These are phyloP conservation scores for Drosophila sturtevanti DNA, from an alignment of 1,140 invertebrate genomes.

Conservation along the genomic window DNA sequence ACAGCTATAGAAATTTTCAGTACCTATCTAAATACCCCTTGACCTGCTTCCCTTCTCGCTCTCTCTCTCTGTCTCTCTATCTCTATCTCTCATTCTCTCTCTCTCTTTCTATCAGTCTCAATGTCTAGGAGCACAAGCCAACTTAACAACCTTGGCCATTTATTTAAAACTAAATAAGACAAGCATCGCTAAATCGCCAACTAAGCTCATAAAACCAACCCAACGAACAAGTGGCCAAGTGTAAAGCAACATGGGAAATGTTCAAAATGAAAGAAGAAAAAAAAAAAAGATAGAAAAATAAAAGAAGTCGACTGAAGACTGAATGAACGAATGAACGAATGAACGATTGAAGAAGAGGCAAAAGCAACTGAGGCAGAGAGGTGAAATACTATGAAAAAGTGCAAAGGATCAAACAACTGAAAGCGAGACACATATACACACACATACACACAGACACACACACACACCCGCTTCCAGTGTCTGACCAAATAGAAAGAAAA, in stretches of 20 bases:
- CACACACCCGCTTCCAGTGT: slow-evolving; percentile 21
- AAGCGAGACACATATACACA: slow-evolving; percentile 46
- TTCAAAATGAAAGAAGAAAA: slow-evolving; percentile 48
- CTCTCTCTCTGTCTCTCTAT: background rate
- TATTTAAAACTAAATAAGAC: slow-evolving; percentile 81
- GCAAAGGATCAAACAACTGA: slow-evolving; percentile 73
- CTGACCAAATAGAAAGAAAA: slow-evolving; percentile 48
- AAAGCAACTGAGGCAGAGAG: slow-evolving; percentile 23
- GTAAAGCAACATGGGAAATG: slow-evolving; percentile 69
- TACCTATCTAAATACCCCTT: background rate
- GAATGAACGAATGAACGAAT: slow-evolving; percentile 22
- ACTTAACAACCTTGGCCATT: slow-evolving; percentile 63
- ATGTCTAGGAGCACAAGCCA: slow-evolving; percentile 24
- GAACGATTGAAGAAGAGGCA: slow-evolving; percentile 29
- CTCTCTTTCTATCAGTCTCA: background rate
- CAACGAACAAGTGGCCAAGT: slow-evolving; percentile 65
- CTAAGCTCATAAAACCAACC: slow-evolving; percentile 74
- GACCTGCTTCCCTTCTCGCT: no score
- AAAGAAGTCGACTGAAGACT: slow-evolving; percentile 4
- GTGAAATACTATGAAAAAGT: slow-evolving; percentile 72
- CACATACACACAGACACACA: slow-evolving; percentile 7
- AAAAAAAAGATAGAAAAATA: slow-evolving; percentile 15
- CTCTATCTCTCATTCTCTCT: background rate
- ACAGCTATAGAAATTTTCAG: background rate
- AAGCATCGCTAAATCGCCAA: slow-evolving; percentile 79